Conservation (phyloP, 2,888 invertebrate genomes). For the Zygogramma bicolorata region DNA sequence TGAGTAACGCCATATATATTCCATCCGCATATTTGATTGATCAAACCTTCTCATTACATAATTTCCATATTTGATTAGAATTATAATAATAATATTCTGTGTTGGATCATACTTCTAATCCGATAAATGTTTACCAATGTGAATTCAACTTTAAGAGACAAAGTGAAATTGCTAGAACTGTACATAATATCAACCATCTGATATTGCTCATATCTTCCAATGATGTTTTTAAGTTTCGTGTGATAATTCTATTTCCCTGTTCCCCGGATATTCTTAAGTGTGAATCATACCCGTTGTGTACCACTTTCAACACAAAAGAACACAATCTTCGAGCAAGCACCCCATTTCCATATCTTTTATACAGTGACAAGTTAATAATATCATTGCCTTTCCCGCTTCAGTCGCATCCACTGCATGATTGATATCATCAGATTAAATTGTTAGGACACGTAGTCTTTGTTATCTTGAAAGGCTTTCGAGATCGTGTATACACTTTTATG, state of each 20-base stretch:
- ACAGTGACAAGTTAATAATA: conserved; percentile 50
- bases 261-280: conserved; percentile 37
- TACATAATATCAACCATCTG: too few species aligned
- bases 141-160: too few species aligned
- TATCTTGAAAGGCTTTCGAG: neutral
- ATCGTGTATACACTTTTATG: neutral
- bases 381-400: conserved; percentile 37
- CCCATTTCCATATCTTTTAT: conserved; percentile 49
- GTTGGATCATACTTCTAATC: too few species aligned
- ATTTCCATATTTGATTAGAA: too few species aligned
- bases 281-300: conserved; percentile 43
- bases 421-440: conserved; percentile 38
- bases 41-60: too few species aligned
- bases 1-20: too few species aligned
- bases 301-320: conserved; percentile 40
- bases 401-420: conserved; percentile 33
- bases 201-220: too few species aligned
- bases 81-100: too few species aligned
- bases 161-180: too few species aligned
- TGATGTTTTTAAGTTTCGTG: neutral
- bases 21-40: too few species aligned
- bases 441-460: conserved; percentile 19
- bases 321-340: conserved; percentile 40
- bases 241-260: neutral
- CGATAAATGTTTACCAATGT: too few species aligned